Percentiles rank a stretch among this genome's conserved stretches.
phyloP scores from a whole-genome alignment of 2,113 vertebrate species.

The Chlorodrepanis virens region DNA sequence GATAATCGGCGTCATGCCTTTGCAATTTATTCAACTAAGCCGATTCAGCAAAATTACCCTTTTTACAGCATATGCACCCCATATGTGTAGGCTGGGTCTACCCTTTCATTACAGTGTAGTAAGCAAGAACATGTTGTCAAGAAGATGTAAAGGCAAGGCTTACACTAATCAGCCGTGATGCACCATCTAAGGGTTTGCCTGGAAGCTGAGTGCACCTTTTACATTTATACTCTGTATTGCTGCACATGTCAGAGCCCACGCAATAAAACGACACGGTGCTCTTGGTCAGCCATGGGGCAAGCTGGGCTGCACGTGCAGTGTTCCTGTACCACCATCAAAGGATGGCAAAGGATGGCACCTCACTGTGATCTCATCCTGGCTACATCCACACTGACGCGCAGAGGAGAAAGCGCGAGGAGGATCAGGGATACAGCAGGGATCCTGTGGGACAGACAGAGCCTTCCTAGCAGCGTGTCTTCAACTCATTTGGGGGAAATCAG shows the following conservation, averaged over 20 bases:
- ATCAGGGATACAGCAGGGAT: background rate
- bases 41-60: conserved; percentile 42
- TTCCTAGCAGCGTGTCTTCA: background rate
- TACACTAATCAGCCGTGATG: conserved; percentile 4
- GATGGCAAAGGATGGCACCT: background rate
- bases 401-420: background rate
- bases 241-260: background rate
- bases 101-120: background rate
- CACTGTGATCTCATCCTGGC: background rate
- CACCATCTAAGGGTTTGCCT: background rate
- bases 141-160: background rate
- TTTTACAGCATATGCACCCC: conserved; percentile 47
- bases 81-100: conserved; percentile 44
- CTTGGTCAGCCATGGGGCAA: background rate
- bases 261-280: background rate
- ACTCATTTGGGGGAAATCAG: background rate
- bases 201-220: background rate
- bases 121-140: conserved; percentile 41
- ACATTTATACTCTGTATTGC: background rate
- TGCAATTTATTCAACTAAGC: conserved; percentile 41
- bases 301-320: background rate
- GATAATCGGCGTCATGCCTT: conserved; percentile 47
- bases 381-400: fast-evolving
- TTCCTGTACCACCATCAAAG: background rate
- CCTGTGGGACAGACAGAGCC: background rate